phyloP scores from a whole-genome alignment of 2,797 vertebrate species.

The Pseudochirops cupreus region DNA sequence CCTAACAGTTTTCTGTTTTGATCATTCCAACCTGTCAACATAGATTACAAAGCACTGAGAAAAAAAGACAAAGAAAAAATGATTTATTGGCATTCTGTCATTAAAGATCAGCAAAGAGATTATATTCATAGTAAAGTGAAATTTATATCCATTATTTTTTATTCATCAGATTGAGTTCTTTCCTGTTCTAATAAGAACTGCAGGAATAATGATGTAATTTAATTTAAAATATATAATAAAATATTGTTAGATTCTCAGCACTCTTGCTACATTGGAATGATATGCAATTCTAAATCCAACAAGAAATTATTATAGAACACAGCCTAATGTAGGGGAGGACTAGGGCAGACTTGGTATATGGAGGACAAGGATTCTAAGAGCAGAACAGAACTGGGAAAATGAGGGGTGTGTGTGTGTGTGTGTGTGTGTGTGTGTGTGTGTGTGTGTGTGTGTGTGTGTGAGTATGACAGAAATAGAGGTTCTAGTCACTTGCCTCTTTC shows the following conservation, averaged over 20 bases:
- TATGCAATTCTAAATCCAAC: background rate
- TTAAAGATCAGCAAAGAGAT: conserved; percentile 72
- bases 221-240: conserved; percentile 74
- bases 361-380: background rate
- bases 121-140: conserved; percentile 68
- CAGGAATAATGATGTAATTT: conserved; percentile 70
- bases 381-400: background rate
- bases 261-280: conserved; percentile 8
- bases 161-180: conserved; percentile 75
- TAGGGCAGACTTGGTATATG: background rate
- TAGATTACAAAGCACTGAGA: background rate
- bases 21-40: conserved; percentile 58
- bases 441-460: background rate
- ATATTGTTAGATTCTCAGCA: conserved; percentile 56
- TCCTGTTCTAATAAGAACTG: conserved; percentile 74
- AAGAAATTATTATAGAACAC: background rate
- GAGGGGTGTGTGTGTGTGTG: background rate
- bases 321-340: background rate
- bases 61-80: conserved; percentile 28
- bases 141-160: conserved; percentile 74
- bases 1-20: conserved; percentile 34
- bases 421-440: background rate
- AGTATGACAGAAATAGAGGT: background rate
- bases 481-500: background rate
- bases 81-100: conserved; percentile 68